phyloP scores from a whole-genome alignment of 2,113 vertebrate species.

The Albula goreensis region DNA sequence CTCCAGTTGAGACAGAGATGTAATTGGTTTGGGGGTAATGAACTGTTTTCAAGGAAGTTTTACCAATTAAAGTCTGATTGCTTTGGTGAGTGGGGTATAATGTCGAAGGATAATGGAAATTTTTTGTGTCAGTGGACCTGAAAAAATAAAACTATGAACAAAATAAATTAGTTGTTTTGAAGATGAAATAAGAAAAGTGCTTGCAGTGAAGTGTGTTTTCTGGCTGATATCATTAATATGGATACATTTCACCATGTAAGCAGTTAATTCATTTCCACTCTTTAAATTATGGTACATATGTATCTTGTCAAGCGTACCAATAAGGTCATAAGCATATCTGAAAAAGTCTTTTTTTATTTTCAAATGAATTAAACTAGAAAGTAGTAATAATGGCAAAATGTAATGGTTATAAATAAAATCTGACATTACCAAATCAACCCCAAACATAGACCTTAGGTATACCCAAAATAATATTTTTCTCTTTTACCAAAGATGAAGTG shows the following conservation, averaged over 20 bases:
- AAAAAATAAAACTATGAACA: neutral
- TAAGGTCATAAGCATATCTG: neutral
- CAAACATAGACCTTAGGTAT: neutral
- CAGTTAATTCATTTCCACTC: neutral
- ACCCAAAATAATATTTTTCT: neutral
- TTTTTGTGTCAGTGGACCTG: neutral
- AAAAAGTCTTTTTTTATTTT: neutral
- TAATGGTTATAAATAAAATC: neutral
- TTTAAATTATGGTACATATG: neutral
- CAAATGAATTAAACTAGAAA: neutral
- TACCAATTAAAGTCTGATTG: constrained; percentile 3
- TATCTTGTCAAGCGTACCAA: neutral
- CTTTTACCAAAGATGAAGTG: constrained; percentile 26
- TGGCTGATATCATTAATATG: neutral
- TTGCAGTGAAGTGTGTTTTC: neutral
- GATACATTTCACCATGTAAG: neutral
- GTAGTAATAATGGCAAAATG: neutral
- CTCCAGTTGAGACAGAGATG: constrained; percentile 24
- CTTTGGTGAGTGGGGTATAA: constrained; percentile 14
- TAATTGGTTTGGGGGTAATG: neutral
- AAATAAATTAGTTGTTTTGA: neutral
- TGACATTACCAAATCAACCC: neutral
- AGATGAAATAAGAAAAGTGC: neutral
- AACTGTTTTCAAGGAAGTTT: neutral
- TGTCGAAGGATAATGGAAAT: neutral